Evolutionary conservation across 2,113 vertebrate species (phyloP).

Genomic region (Procavia capensis): DNA sequence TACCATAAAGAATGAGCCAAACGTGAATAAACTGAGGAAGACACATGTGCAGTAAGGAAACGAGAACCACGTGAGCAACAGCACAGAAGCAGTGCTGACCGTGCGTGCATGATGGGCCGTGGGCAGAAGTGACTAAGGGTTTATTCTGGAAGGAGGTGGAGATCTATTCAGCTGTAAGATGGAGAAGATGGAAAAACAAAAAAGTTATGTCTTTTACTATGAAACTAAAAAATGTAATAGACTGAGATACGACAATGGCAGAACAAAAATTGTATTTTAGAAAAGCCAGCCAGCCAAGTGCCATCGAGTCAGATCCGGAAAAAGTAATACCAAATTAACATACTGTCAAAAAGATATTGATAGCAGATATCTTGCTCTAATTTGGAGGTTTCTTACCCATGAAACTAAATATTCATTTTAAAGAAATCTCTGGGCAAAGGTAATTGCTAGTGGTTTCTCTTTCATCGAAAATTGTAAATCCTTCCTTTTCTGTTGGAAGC

Average conservation of each 20-base stretch:
- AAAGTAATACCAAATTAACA: neutral
- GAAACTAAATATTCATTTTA: neutral
- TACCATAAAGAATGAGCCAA: neutral
- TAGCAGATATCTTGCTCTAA: neutral
- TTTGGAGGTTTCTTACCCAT: neutral
- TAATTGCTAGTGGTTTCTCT: neutral
- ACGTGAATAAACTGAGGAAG: neutral
- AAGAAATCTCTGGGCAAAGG: neutral
- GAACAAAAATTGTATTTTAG: neutral
- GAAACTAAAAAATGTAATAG: neutral
- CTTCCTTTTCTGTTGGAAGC: neutral
- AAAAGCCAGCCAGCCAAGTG: no score
- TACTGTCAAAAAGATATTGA: neutral
- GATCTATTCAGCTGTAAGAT: neutral
- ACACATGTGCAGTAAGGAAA: neutral
- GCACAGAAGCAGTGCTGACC: neutral
- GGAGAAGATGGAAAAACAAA: neutral
- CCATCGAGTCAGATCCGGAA: no score
- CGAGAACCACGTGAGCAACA: neutral
- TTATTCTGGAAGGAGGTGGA: neutral
- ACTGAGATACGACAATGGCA: neutral
- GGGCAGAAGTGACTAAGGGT: no score
- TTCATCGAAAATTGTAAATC: neutral
- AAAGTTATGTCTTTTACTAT: neutral
- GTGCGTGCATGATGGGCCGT: accelerated